These are phyloP conservation scores for Brachyopa scutellaris DNA, from an alignment of 2,888 invertebrate species.

Conservation along the genomic window DNA sequence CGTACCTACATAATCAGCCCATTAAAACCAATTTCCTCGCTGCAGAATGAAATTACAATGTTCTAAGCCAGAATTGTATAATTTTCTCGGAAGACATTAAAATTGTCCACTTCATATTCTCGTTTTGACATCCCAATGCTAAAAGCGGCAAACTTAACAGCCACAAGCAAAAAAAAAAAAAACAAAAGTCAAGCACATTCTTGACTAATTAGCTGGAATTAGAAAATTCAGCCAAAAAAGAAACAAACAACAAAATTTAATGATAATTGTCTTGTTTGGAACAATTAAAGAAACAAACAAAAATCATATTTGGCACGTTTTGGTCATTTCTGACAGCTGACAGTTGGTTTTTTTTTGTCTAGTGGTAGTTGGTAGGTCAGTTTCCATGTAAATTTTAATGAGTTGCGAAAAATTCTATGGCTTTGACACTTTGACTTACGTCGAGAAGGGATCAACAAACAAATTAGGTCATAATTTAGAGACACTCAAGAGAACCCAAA, in stretches of 20 bases:
- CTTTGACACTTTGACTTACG: conserved; percentile 3
- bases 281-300: conserved; percentile 24
- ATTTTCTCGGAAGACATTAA: conserved; percentile 45
- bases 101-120: conserved; percentile 1
- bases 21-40: too few species aligned
- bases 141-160: not conserved
- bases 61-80: not conserved
- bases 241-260: not conserved
- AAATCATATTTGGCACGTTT: conserved; percentile 25
- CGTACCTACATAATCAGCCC: too few species aligned
- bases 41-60: not conserved
- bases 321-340: conserved; percentile 18
- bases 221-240: conserved; percentile 12
- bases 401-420: too few species aligned
- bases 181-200: conserved; percentile 28
- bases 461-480: conserved; percentile 40
- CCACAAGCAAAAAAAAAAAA: not conserved
- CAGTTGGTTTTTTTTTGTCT: not conserved
- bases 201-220: conserved; percentile 43
- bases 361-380: not conserved
- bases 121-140: not conserved
- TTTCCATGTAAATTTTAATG: conserved; percentile 4
- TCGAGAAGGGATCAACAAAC: conserved; percentile 3
- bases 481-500: not conserved
- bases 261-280: conserved; percentile 24